Percentiles rank a stretch among this genome's conserved stretches.
These are phyloP conservation scores for Chaunax sp. DNA, from an alignment of 2,797 vertebrate species.

Conservation along the genomic window DNA sequence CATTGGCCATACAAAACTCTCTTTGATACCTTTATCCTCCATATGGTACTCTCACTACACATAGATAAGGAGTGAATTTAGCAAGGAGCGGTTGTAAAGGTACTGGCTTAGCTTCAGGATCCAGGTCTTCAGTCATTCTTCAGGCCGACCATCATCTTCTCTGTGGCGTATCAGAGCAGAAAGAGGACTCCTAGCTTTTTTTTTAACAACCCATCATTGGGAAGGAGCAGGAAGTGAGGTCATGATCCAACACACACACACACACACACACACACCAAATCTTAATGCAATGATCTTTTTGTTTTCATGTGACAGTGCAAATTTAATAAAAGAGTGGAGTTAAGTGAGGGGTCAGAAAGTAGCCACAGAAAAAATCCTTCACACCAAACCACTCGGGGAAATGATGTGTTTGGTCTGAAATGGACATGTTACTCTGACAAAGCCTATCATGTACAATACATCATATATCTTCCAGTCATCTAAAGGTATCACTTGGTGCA, in stretches of 20 bases:
- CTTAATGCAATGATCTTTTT: constrained; percentile 35
- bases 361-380: constrained; percentile 33
- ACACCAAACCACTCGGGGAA: constrained; percentile 45
- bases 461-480: constrained; percentile 24
- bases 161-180: constrained; percentile 11
- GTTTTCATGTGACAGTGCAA: constrained; percentile 35
- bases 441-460: constrained; percentile 8
- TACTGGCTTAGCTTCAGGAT: constrained; percentile 24
- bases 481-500: constrained; percentile 54
- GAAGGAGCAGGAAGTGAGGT: constrained; percentile 77
- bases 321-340: constrained; percentile 51
- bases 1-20: constrained; percentile 32
- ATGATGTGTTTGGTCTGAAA: constrained; percentile 53
- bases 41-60: constrained; percentile 52
- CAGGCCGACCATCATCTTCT: constrained; percentile 1
- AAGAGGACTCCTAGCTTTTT: constrained; percentile 69
- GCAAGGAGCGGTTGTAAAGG: constrained; percentile 8
- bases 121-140: constrained; percentile 6
- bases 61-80: constrained; percentile 21
- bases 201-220: constrained; percentile 68
- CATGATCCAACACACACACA: constrained; percentile 30
- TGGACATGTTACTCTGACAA: constrained; percentile 47
- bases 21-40: constrained; percentile 61
- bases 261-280: constrained; percentile 17
- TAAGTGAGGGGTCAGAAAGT: constrained; percentile 32